These are phyloP conservation scores for Automeris io DNA, from an alignment of 2,888 invertebrate genomes.

Conservation along the genomic window DNA sequence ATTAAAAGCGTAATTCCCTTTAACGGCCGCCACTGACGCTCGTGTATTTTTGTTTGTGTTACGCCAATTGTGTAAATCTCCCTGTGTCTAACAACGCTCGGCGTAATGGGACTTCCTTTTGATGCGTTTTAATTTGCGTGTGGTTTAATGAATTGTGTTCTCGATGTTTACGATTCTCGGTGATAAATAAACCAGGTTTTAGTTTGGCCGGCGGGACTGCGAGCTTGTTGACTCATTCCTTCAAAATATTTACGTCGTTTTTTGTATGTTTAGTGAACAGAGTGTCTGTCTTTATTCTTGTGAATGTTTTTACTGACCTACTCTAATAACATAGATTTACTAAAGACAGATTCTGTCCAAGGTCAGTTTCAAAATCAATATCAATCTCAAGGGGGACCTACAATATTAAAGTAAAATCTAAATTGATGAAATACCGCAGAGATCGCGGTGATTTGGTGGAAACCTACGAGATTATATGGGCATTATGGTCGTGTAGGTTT, in stretches of 20 bases:
- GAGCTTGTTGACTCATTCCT: not conserved
- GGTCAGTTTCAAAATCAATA: too few species aligned
- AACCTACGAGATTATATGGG: too few species aligned
- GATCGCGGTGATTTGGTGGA: too few species aligned
- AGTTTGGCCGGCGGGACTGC: not conserved
- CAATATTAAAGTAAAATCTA: too few species aligned
- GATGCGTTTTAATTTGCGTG: slow-evolving; percentile 22
- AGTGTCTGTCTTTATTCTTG: not conserved
- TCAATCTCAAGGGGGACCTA: too few species aligned
- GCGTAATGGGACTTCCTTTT: slow-evolving; percentile 21
- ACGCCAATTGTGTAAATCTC: slow-evolving; percentile 44
- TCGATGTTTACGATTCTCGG: slow-evolving; percentile 7
- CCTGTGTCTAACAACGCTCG: slow-evolving; percentile 26
- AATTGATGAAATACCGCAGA: too few species aligned
- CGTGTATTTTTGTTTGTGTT: slow-evolving; percentile 41
- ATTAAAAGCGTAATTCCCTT: slow-evolving; percentile 48
- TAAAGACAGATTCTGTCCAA: too few species aligned
- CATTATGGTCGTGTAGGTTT: too few species aligned
- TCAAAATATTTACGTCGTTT: not conserved
- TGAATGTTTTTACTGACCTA: too few species aligned
- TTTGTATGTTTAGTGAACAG: not conserved
- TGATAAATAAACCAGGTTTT: not conserved
- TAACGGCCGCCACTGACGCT: slow-evolving; percentile 34
- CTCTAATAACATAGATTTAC: too few species aligned
- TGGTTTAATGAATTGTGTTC: slow-evolving; percentile 17